A percentile compares a stretch with the other conserved stretches of the same genome.
Evolutionary conservation across 2,888 invertebrate species (phyloP).

Genomic region (Nipponacmea schrenckii): DNA sequence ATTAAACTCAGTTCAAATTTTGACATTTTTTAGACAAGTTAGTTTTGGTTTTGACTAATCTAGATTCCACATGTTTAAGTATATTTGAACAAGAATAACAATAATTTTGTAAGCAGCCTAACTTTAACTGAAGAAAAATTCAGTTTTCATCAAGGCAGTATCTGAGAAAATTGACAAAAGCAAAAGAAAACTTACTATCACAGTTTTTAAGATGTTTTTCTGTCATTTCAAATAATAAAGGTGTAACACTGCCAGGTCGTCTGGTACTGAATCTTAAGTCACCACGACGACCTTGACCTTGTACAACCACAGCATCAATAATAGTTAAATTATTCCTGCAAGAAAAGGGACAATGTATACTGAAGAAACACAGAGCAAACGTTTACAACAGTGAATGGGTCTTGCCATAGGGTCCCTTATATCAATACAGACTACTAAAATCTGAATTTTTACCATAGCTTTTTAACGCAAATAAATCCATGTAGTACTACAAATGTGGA

Average conservation of each 20-base stretch:
- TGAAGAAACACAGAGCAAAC: too few species aligned
- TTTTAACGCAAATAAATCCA: too few species aligned
- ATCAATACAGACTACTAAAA: too few species aligned
- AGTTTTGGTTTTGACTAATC: too few species aligned
- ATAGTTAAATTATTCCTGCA: conserved; percentile 91
- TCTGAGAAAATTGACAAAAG: background rate
- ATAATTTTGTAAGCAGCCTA: too few species aligned
- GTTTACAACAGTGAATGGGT: too few species aligned
- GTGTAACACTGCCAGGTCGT: conserved; percentile 80
- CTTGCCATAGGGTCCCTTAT: too few species aligned
- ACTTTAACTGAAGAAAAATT: conserved; percentile 1
- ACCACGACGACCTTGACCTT: conserved; percentile 86
- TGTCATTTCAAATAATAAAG: conserved; percentile 84
- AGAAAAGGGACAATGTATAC: conserved; percentile 22
- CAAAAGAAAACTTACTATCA: conserved; percentile 66
- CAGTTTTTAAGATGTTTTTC: conserved; percentile 76
- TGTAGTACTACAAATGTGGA: too few species aligned
- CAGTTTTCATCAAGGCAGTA: too few species aligned
- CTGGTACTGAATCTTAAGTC: conserved; percentile 89
- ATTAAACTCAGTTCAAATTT: background rate
- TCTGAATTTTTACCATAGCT: too few species aligned
- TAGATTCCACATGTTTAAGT: too few species aligned
- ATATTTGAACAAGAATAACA: too few species aligned
- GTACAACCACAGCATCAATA: conserved; percentile 84
- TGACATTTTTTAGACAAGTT: background rate